Conservation (phyloP, 2,888 invertebrate species). For the Cinara cedri region DNA sequence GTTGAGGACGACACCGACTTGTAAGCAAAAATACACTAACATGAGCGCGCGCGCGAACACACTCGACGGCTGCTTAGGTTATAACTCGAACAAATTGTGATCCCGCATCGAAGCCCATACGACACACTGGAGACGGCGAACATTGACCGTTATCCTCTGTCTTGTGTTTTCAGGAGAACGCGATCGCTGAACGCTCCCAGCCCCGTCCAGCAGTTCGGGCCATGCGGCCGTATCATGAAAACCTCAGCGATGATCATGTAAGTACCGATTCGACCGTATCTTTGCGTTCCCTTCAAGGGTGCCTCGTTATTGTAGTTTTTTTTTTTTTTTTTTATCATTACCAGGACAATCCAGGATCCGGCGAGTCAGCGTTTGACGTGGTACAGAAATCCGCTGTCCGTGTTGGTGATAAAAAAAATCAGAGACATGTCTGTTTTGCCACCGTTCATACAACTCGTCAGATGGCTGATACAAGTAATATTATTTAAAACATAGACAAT, state of each 20-base stretch:
- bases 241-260: slow-evolving; percentile 96
- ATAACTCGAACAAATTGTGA: not conserved
- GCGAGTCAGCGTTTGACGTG: slow-evolving; percentile 94
- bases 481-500: too few species aligned
- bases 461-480: slow-evolving; percentile 88
- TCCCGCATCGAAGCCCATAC: not conserved
- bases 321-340: too few species aligned
- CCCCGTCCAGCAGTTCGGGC: slow-evolving; percentile 95
- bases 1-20: slow-evolving; percentile 17
- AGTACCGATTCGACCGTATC: slow-evolving; percentile 69
- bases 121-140: not conserved
- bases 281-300: not conserved
- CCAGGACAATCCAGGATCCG: slow-evolving; percentile 95
- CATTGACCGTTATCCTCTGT: not conserved
- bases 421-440: slow-evolving; percentile 86
- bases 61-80: not conserved
- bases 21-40: slow-evolving; percentile 3
- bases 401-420: slow-evolving; percentile 95
- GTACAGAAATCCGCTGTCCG: slow-evolving; percentile 96
- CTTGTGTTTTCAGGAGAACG: slow-evolving; percentile 80
- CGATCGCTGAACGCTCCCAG: slow-evolving; percentile 95
- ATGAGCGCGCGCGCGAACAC: not conserved
- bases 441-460: slow-evolving; percentile 90
- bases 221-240: slow-evolving; percentile 97
- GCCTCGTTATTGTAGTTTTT: not conserved